These are phyloP conservation scores for Acanthoscelides obtectus DNA, from an alignment of 2,888 invertebrate genomes.

Conservation along the genomic window DNA sequence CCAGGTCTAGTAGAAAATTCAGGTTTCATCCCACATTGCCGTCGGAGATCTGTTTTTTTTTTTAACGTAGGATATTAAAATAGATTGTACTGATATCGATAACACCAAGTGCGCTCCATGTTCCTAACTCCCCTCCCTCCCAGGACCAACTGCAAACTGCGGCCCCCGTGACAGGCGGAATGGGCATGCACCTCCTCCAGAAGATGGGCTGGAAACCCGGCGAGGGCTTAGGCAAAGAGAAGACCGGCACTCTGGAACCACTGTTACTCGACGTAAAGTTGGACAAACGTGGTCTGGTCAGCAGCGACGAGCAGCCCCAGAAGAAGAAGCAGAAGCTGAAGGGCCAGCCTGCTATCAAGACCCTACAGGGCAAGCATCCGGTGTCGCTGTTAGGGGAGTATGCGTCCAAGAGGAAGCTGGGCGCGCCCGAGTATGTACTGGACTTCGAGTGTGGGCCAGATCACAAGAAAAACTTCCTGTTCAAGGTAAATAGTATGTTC, in stretches of 20 bases:
- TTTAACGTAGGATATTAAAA: too few relatives aligned
- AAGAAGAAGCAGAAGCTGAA: slow-evolving; percentile 27
- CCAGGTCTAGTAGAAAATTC: too few relatives aligned
- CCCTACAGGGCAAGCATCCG: slow-evolving; percentile 82
- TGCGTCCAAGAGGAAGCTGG: slow-evolving; percentile 81
- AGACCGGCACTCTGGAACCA: slow-evolving; percentile 86
- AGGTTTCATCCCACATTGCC: too few relatives aligned
- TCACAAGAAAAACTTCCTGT: slow-evolving; percentile 89
- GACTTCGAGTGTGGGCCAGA: slow-evolving; percentile 89
- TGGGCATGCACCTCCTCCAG: slow-evolving; percentile 94
- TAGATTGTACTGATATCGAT: too few relatives aligned
- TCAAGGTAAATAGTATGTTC: slow-evolving; percentile 64
- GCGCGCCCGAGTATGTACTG: slow-evolving; percentile 78
- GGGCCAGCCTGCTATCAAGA: slow-evolving; percentile 40
- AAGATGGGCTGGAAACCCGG: slow-evolving; percentile 99
- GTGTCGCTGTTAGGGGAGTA: slow-evolving; percentile 92
- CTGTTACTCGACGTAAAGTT: slow-evolving; percentile 91
- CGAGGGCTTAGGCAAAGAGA: slow-evolving; percentile 93
- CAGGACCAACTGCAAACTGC: slow-evolving; percentile 89
- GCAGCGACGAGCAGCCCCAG: slow-evolving; percentile 63
- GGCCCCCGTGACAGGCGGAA: slow-evolving; percentile 88
- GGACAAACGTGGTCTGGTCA: slow-evolving; percentile 84
- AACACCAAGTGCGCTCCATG: not conserved
- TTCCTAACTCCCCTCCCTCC: too few relatives aligned
- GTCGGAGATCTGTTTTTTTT: too few relatives aligned